These are phyloP conservation scores for Euphonia xanthogaster DNA, from an alignment of 2,797 vertebrate genomes.

Conservation along the genomic window DNA sequence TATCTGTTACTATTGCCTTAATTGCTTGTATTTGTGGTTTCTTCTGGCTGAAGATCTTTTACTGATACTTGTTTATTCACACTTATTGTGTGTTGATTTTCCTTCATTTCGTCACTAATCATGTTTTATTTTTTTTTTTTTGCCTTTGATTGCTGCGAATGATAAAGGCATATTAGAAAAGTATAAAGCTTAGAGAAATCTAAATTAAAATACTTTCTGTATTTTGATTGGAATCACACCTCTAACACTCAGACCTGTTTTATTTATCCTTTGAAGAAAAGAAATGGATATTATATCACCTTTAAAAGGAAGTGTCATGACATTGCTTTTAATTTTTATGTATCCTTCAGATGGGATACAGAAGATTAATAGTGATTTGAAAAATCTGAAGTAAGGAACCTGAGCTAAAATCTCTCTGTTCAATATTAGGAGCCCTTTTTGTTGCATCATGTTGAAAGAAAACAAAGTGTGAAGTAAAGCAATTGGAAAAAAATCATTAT, in stretches of 20 bases:
- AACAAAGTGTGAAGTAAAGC: not conserved
- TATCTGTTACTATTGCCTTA: slow-evolving; percentile 12
- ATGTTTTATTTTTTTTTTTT: not conserved
- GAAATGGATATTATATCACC: not conserved
- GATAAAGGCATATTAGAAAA: not conserved
- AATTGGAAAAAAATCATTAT: not conserved
- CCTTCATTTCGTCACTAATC: not conserved
- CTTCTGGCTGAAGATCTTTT: not conserved
- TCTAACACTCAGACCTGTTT: not conserved
- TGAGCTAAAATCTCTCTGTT: not conserved
- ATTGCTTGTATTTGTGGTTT: not conserved
- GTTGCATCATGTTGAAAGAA: not conserved
- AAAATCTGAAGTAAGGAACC: not conserved
- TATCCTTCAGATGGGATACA: not conserved
- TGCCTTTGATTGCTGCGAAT: not conserved
- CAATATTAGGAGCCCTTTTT: not conserved
- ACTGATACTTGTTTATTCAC: slow-evolving; percentile 17
- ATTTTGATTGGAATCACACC: not conserved
- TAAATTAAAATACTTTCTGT: not conserved
- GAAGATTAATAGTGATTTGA: not conserved
- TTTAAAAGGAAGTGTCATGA: not conserved
- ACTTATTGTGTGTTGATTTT: slow-evolving; percentile 6
- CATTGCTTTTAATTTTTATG: not conserved
- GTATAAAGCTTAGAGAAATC: not conserved
- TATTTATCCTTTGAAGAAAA: not conserved